Conservation (phyloP, 2,797 vertebrate species). For the Momotus momota region DNA sequence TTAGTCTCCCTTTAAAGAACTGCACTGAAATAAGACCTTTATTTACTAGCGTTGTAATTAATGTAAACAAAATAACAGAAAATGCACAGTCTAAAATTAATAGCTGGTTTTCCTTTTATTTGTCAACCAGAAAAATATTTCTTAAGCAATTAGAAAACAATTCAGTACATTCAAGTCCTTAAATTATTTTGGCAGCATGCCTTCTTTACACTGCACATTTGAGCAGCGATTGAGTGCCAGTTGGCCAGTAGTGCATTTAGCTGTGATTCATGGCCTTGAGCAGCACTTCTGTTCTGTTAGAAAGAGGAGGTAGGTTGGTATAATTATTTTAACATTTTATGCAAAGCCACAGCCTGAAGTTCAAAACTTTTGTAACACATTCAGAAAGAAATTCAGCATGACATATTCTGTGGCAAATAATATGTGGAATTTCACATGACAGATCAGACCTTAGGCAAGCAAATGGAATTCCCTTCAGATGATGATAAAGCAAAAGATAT, state of each 20-base stretch:
- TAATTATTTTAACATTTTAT: not conserved
- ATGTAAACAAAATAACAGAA: not conserved
- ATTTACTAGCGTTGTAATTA: not conserved
- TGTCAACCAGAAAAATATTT: not conserved
- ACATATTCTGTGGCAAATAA: not conserved
- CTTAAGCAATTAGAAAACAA: not conserved
- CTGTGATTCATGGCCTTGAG: accelerated
- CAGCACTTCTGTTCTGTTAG: not conserved
- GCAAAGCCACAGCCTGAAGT: not conserved
- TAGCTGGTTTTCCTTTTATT: not conserved
- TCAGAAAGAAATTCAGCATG: not conserved
- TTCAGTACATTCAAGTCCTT: not conserved
- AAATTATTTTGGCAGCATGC: not conserved
- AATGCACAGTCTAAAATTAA: not conserved
- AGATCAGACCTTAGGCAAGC: not conserved
- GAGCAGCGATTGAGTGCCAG: not conserved
- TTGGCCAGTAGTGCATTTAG: not conserved
- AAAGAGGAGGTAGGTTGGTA: not conserved
- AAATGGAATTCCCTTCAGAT: not conserved
- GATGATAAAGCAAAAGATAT: not conserved
- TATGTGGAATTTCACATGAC: not conserved
- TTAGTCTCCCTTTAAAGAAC: not conserved
- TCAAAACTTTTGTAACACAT: not conserved
- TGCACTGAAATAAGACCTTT: not conserved
- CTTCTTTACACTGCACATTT: not conserved